A percentile compares a stretch with the other conserved stretches of the same genome.
These are phyloP conservation scores for Metalampra italica DNA, from an alignment of 2,888 invertebrate genomes.

Conservation along the genomic window DNA sequence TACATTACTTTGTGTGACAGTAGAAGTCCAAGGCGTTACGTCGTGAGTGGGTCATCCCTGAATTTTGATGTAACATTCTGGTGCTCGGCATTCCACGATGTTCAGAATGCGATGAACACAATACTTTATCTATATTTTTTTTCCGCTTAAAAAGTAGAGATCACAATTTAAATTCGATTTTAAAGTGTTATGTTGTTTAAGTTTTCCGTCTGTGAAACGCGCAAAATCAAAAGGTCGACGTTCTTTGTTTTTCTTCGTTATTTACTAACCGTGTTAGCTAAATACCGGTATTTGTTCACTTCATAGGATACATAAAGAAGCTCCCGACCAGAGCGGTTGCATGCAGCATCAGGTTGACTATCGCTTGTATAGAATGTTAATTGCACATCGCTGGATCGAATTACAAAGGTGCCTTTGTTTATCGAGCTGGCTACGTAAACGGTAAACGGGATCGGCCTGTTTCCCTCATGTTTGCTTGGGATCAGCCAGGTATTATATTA, in stretches of 20 bases:
- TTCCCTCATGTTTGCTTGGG: constrained; percentile 33
- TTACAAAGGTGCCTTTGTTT: constrained; percentile 45
- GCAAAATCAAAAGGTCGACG: too few species aligned
- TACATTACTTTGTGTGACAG: not conserved
- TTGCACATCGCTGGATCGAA: constrained; percentile 37
- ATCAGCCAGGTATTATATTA: constrained; percentile 24
- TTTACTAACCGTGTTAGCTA: too few species aligned
- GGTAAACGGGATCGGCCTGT: constrained; percentile 24
- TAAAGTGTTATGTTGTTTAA: too few species aligned
- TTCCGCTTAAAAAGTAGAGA: not conserved
- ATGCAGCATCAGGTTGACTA: too few species aligned
- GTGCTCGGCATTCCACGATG: constrained; percentile 25
- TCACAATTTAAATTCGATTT: constrained; percentile 12
- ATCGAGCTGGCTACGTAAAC: constrained; percentile 20
- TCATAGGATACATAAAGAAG: too few species aligned
- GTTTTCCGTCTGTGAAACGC: too few species aligned
- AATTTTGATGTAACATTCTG: not conserved
- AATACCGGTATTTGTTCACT: too few species aligned
- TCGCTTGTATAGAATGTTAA: constrained; percentile 37
- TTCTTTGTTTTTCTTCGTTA: too few species aligned
- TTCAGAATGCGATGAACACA: constrained; percentile 11
- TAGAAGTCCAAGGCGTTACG: not conserved
- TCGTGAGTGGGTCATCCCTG: not conserved
- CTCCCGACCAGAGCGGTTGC: too few species aligned
- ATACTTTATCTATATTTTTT: not conserved